Evolutionary conservation across 2,797 vertebrate genomes (phyloP), one percentile per base, ranked within the genome.

Genomic region (Myotis findleyi): DNA sequence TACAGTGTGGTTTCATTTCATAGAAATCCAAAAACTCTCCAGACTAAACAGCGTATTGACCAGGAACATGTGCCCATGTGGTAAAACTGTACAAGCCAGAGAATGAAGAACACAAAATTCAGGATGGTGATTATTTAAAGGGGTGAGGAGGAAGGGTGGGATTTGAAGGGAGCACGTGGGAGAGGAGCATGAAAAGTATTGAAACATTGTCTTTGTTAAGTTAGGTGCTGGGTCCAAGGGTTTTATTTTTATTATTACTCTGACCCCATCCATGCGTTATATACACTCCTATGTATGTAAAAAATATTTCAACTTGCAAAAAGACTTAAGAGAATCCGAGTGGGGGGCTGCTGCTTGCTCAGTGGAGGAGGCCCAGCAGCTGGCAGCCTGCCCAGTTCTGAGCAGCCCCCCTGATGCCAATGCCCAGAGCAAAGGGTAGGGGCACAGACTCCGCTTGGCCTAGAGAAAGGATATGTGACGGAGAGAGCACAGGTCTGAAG

Each of bases 221-320:
- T 47, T 68, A 25, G 18, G 44, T 73, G n/a, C 81, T 69, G 12
- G n/a, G 55, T 21, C 41, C 38, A 5, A 12, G 53, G 62, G 69
- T 13, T 79, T 73, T 84, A 47, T 76, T 49, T 55, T 76, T 64
- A 82, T 79, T 62, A 44, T 41, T 17, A 25, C 73, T 86, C 25
- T n/a, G 77, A 44, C 20, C 27, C 57, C 47, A 73, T 27, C 66
- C 47, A 73, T n/a, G n/a, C 13, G 55, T 47, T 27, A 30, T 18
- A 89, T 27, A 81, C 1, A 41, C 23, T 86, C 27, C 8, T 4
- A 4, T 86, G 49, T 27, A 12, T 73, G 30, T 30, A 55, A 20
- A 33, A 73, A 71, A 14, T 80, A 76, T 51, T 75, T 94, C 66
- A 86, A 69, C 86, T 18, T 53, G n/a, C 9, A 13, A 55, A 44